Base-by-base conservation (phyloP, 2,113 vertebrate genomes). In the Geococcyx californianus region DNA sequence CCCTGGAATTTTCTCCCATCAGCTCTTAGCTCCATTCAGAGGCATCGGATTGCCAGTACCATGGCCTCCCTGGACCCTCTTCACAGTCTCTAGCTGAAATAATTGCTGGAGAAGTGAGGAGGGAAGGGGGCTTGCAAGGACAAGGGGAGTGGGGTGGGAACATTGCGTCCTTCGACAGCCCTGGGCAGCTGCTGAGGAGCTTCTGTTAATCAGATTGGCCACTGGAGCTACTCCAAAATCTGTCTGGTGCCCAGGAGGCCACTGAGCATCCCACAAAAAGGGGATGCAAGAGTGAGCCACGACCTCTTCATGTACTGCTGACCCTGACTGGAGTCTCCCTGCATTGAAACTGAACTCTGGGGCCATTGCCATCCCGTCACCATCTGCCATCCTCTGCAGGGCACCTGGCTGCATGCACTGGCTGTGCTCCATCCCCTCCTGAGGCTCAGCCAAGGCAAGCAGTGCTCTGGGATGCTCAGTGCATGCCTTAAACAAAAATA, bases 401-500 rank as follows among this genome's bases (percentile, higher is more conserved):
- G n/a, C 73, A 73, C 33, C 49, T 66, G 67, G 49, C 40, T 51
- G 59, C 80, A 16, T 4, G 9, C 5, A 11, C 75, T 69, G 70
- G 44, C 86, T 36, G 66, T 0, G 6, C 78, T 84, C 58, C 60
- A 40, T 87, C 40, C 29, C 40, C 40, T 82, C 82, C 62, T 1
- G 5, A 31, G 68, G 60, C 93, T 89, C 38, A 60, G 60, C 66
- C 58, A 63, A 52, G 84, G 23, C 60, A 23, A 69, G 84, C 1
- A 2, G n/a, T 0, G 77, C 45, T 69, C 74, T 18, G 42, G 60
- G 75, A 44, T 62, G 87, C 88, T 93, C 70, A 72, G n/a, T 2
- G 7, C 1, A 2, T n/a, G 73, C 89, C 77, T 94, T 60, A 77
- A 91, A 89, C 29, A 81, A 88, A 96, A 95, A 40, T 33, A 74